Evolutionary conservation across 2,888 invertebrate genomes (phyloP), one percentile per base, ranked within the genome.

Genomic region (Monoplex corrugatus): DNA sequence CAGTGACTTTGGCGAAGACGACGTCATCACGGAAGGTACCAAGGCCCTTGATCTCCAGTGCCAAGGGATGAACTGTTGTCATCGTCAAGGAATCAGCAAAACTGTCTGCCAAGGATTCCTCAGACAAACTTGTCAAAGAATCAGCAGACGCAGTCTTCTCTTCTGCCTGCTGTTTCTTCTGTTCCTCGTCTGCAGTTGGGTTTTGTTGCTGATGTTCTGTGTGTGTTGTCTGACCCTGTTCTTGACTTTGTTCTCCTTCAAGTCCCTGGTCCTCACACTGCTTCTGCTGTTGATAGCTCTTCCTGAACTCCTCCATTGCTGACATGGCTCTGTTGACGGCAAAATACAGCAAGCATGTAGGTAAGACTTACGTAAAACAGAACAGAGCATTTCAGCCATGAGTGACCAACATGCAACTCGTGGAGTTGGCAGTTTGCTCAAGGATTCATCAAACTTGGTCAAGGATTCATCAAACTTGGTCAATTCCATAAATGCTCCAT

Each of bases 1-100:
- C 50, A 2, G 45, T 38, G 45, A 87, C 78, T 50, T 87, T 45
- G 45, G 87, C 87, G 28, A 78, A 87, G 78, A 87, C 78, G 32
- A 87, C 87, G 0, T 75, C 28, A 38, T 78, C 23, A 1, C 50
- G 32, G 50, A 87, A 87, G 23, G 72, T 43, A n/a, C 43, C 78
- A 2, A 87, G 35, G 23, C 87, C 87, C 45, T 35, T 44, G 32
- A 87, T 78, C 16, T 63, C 43, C 68, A 86, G n/a, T n/a, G 35
- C 19, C 43, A 57, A 44, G 10, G 68, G 13, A 0, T 72, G 50
- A 16, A 50, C 8, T 50, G 8, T 50, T 57, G 57, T 57, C 1
- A 28, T 57, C 28, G 16, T 57, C 2, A 57, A 16, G 28, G 57
- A 57, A 57, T 57, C 57, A 10, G 16, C 57, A 23, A 28, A 50